Evolutionary conservation across 2,797 vertebrate genomes (phyloP).

Genomic region (Anolis apletophallus): DNA sequence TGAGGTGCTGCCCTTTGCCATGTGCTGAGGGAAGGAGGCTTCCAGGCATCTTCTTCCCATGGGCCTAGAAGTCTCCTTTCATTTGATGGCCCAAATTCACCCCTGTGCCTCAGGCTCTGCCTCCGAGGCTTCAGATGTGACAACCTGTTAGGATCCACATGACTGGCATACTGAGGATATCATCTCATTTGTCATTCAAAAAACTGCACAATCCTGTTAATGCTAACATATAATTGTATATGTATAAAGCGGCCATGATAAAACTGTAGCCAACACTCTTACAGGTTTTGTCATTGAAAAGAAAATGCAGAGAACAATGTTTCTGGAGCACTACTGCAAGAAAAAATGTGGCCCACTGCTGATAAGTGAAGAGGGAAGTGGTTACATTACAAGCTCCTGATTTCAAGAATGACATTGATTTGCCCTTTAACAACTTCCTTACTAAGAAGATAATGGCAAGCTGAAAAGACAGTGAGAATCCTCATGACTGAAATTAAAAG

Average conservation of each 20-base stretch:
- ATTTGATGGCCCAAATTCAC: too few relatives aligned
- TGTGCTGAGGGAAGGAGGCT: too few relatives aligned
- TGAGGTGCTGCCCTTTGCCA: too few relatives aligned
- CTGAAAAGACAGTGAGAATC: conserved; percentile 31
- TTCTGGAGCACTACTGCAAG: conserved; percentile 5
- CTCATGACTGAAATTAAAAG: conserved; percentile 45
- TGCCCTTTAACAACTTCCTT: conserved; percentile 24
- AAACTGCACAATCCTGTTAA: neutral
- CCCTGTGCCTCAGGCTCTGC: too few relatives aligned
- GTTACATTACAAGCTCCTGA: conserved; percentile 12
- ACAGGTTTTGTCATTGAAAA: neutral
- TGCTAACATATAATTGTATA: neutral
- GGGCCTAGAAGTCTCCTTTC: too few relatives aligned
- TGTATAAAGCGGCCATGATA: neutral
- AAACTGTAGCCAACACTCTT: neutral
- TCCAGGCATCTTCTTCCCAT: too few relatives aligned
- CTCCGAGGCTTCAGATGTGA: too few relatives aligned
- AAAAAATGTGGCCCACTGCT: neutral
- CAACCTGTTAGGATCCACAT: neutral
- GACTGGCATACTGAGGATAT: neutral
- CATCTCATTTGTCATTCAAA: neutral
- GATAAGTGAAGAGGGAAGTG: neutral
- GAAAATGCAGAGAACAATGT: neutral
- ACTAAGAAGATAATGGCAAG: conserved; percentile 33
- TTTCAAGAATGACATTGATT: conserved; percentile 47